phyloP scores from a whole-genome alignment of 1,140 invertebrate species.

The Trichonephila clavata region DNA sequence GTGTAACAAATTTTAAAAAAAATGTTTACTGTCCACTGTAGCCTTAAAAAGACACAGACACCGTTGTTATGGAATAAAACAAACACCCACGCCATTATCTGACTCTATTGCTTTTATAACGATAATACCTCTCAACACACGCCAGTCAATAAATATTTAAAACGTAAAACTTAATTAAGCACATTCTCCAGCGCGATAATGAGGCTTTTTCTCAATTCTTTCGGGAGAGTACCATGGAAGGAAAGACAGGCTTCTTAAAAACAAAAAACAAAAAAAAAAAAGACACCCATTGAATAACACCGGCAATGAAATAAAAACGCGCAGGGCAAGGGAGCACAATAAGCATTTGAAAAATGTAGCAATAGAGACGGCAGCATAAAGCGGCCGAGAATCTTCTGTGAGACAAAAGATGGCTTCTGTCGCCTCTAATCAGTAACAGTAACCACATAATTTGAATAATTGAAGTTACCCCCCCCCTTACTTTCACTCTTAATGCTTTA shows the following conservation, averaged over 20 bases:
- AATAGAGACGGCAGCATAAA: conserved; percentile 4
- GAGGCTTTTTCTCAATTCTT: background rate
- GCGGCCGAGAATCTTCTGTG: background rate
- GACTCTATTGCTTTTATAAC: background rate
- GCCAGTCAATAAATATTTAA: background rate
- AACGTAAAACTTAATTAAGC: conserved; percentile 52
- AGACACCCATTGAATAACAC: conserved; percentile 34
- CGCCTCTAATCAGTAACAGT: conserved; percentile 66
- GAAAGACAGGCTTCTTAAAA: background rate
- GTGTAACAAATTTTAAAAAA: too few relatives aligned
- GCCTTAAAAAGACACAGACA: too few relatives aligned
- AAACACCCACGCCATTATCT: too few relatives aligned
- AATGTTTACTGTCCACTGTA: too few relatives aligned
- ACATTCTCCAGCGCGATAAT: background rate
- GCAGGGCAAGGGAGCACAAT: conserved; percentile 23
- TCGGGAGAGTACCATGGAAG: background rate
- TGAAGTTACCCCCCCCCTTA: conserved; percentile 47
- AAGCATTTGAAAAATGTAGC: conserved; percentile 55
- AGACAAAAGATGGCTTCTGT: conserved; percentile 71
- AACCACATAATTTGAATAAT: conserved; percentile 76
- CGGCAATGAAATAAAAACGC: conserved; percentile 53
- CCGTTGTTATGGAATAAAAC: too few relatives aligned
- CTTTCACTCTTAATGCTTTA: conserved; percentile 37
- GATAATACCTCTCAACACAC: background rate
- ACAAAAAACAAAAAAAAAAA: background rate